phyloP scores from a whole-genome alignment of 2,888 invertebrate species.

The Lumbricus terrestris region DNA sequence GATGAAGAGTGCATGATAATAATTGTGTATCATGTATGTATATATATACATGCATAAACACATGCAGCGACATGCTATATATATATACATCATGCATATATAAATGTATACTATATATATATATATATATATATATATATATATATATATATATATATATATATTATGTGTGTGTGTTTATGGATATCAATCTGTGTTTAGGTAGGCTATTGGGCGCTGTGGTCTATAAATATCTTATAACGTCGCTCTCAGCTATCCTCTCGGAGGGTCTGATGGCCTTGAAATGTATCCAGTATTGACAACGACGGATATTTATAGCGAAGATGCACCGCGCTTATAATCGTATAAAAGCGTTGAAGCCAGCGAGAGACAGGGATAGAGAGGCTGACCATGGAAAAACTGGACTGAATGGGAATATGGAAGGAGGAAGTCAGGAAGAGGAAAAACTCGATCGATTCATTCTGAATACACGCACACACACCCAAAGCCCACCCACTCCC shows the following conservation, averaged over 20 bases:
- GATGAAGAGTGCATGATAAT: too few species aligned
- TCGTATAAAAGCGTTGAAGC: background rate
- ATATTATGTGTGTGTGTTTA: too few species aligned
- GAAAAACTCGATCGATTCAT: too few species aligned
- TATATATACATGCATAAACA: too few species aligned
- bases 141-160: too few species aligned
- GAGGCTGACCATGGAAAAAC: background rate
- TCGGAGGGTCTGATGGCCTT: background rate
- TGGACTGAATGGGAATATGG: background rate
- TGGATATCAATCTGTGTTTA: background rate
- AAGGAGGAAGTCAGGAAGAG: background rate
- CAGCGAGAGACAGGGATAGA: background rate
- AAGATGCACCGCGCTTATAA: too few species aligned
- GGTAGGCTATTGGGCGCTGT: background rate
- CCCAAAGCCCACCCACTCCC: too few species aligned
- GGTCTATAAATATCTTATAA: background rate
- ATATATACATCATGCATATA: too few species aligned
- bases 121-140: too few species aligned
- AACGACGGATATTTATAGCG: background rate
- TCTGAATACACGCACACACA: background rate
- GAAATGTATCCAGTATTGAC: background rate
- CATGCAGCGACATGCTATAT: too few species aligned
- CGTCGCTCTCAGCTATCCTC: background rate
- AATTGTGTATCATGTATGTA: too few species aligned
- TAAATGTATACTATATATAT: too few species aligned